A percentile compares a stretch with the other conserved stretches of the same genome.
phyloP scores from a whole-genome alignment of 1,140 invertebrate species.

The Drosophila chauvacae region DNA sequence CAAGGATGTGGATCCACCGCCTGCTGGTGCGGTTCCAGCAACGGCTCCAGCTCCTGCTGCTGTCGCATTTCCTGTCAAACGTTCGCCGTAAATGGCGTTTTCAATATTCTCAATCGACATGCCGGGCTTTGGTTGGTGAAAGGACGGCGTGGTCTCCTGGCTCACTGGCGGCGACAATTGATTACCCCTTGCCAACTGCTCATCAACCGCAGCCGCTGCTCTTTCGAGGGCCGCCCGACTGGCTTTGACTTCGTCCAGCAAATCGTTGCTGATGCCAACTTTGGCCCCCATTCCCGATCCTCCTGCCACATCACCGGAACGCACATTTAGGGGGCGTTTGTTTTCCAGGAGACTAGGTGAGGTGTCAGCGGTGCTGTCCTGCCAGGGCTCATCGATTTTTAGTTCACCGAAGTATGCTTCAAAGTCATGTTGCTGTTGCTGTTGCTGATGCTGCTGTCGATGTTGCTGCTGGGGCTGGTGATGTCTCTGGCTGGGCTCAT shows the following conservation, averaged over 20 bases:
- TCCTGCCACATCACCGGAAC: constrained; percentile 25
- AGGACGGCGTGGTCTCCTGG: constrained; percentile 24
- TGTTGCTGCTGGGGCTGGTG: constrained; percentile 29
- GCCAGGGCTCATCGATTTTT: constrained; percentile 79
- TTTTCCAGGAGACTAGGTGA: constrained; percentile 42
- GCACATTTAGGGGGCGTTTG: constrained; percentile 59
- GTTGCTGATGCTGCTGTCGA: constrained; percentile 24
- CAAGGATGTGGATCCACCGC: neutral
- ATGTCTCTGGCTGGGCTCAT: constrained; percentile 54
- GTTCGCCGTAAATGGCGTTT: constrained; percentile 84
- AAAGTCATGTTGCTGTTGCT: constrained; percentile 53
- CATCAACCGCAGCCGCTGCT: constrained; percentile 81
- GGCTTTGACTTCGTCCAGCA: constrained; percentile 75
- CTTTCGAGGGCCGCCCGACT: constrained; percentile 63
- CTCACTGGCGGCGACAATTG: constrained; percentile 66
- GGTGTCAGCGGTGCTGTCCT: constrained; percentile 10
- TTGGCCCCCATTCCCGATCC: constrained; percentile 15
- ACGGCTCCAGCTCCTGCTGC: constrained; percentile 19
- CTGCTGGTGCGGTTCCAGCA: constrained; percentile 1
- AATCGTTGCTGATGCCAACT: constrained; percentile 71
- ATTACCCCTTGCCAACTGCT: constrained; percentile 74
- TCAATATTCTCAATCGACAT: constrained; percentile 84
- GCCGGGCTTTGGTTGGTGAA: constrained; percentile 44
- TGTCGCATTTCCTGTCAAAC: constrained; percentile 55
- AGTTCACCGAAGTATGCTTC: constrained; percentile 73